Percentiles rank a stretch among this genome's conserved stretches.
Conservation (phyloP, 2,113 vertebrate species). For the Passer montanus region DNA sequence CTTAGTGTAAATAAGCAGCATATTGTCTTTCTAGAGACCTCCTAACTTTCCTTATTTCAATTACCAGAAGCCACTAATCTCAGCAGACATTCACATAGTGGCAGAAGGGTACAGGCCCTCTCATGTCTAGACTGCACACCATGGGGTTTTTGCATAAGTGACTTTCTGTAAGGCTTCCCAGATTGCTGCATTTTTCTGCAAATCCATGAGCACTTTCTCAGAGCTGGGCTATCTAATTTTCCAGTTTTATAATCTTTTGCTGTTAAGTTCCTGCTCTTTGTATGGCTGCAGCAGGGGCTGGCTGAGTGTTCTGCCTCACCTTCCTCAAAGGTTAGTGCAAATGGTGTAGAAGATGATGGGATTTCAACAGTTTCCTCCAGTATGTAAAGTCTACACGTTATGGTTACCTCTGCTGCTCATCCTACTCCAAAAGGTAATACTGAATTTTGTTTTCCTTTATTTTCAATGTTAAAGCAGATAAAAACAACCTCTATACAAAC, state of each 20-base stretch:
- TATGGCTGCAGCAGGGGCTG: not conserved
- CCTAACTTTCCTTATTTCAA: not conserved
- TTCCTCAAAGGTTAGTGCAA: not conserved
- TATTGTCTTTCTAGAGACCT: not conserved
- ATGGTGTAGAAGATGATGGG: not conserved
- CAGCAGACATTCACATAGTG: rapidly evolving
- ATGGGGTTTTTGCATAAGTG: not conserved
- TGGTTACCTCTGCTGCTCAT: not conserved
- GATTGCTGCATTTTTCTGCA: not conserved
- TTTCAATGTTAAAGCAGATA: not conserved
- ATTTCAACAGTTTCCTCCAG: not conserved
- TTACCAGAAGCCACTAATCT: not conserved
- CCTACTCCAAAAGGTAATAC: not conserved
- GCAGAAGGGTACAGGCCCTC: not conserved
- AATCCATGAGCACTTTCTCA: not conserved
- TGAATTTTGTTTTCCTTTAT: not conserved
- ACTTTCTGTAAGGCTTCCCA: not conserved
- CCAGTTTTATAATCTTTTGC: not conserved
- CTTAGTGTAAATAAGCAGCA: not conserved
- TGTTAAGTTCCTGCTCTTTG: not conserved
- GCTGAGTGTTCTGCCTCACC: not conserved
- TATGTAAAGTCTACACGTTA: rapidly evolving
- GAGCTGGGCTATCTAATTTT: not conserved
- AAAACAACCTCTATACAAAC: rapidly evolving
- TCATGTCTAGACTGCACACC: not conserved